Conservation (phyloP, 2,888 invertebrate genomes). For the Eustalomyia histrio region DNA sequence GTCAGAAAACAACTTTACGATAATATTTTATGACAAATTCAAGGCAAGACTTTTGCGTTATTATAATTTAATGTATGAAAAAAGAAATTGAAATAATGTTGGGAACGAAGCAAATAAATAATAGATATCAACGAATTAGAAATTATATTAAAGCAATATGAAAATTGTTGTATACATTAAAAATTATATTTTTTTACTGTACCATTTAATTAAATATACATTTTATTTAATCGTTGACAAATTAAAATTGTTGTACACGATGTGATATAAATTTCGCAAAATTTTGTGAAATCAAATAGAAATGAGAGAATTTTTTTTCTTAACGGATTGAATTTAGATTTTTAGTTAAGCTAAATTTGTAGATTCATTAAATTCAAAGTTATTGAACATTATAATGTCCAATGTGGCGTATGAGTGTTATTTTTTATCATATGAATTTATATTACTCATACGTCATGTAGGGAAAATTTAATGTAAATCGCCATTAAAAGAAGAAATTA, state of each 20-base stretch:
- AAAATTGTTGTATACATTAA: background rate
- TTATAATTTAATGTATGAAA: background rate
- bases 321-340: too few relatives aligned
- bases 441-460: too few relatives aligned
- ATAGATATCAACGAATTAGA: background rate
- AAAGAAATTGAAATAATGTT: slow-evolving; percentile 6
- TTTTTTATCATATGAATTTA: too few relatives aligned
- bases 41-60: slow-evolving; percentile 27
- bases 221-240: background rate
- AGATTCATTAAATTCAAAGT: too few relatives aligned
- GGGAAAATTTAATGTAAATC: too few relatives aligned
- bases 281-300: background rate
- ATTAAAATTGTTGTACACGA: background rate
- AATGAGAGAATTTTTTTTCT: background rate
- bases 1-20: slow-evolving; percentile 21
- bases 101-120: background rate
- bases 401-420: too few relatives aligned
- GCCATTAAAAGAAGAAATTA: too few relatives aligned
- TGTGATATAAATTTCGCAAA: background rate
- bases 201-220: background rate
- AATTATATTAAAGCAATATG: background rate
- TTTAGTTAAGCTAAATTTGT: too few relatives aligned
- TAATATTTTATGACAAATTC: slow-evolving; percentile 52
- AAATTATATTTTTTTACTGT: background rate
- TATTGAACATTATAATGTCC: too few relatives aligned